phyloP scores from a whole-genome alignment of 1,140 invertebrate genomes.

The Pogonomyrmex barbatus region DNA sequence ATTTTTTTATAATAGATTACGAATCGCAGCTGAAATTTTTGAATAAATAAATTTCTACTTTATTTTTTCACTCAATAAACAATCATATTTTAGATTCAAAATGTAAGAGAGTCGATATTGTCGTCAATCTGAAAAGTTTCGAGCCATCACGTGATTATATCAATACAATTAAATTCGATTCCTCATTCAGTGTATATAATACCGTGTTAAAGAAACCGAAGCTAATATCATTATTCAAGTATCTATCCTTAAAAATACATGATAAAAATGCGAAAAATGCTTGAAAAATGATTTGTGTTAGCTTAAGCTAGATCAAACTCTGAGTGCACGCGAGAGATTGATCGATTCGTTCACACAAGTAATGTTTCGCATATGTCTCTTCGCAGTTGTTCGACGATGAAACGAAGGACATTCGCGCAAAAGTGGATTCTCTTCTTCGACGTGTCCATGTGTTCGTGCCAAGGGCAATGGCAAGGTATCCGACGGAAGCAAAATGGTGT shows the following conservation, averaged over 20 bases:
- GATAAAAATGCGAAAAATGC: neutral
- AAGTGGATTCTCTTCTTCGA: conserved; percentile 90
- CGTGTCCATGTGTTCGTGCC: conserved; percentile 91
- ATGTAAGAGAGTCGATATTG: neutral
- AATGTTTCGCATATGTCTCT: conserved; percentile 66
- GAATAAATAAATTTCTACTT: neutral
- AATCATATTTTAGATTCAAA: neutral
- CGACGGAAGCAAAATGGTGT: neutral
- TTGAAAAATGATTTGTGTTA: neutral
- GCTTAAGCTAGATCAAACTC: neutral
- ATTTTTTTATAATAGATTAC: neutral
- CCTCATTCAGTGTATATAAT: neutral
- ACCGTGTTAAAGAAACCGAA: neutral
- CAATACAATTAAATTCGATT: neutral
- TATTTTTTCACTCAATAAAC: neutral
- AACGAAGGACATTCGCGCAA: conserved; percentile 91
- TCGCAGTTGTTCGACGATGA: conserved; percentile 92
- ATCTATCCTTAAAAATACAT: neutral
- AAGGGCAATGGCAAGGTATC: conserved; percentile 87
- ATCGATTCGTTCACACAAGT: conserved; percentile 13
- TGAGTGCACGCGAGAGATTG: conserved; percentile 8
- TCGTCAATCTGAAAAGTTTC: neutral
- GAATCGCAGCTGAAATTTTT: neutral
- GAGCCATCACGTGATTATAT: neutral
- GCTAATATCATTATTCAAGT: neutral